These are phyloP conservation scores for Ursus arctos DNA, from an alignment of 2,113 vertebrate genomes.

Conservation along the genomic window DNA sequence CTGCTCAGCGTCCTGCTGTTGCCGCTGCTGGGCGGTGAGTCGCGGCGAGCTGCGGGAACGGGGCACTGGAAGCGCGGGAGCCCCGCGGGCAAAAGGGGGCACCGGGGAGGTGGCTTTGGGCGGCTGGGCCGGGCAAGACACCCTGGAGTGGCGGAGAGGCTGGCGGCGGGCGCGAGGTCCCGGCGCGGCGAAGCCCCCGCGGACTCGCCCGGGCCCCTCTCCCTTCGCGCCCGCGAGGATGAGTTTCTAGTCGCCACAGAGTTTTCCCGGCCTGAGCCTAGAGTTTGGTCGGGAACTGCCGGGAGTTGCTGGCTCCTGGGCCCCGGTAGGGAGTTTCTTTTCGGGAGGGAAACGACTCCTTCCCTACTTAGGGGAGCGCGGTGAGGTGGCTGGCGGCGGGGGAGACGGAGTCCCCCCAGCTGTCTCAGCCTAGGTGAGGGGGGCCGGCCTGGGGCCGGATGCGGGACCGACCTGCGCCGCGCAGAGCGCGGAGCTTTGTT, in stretches of 20 bases:
- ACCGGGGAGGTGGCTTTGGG: background rate
- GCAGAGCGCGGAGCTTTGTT: slow-evolving; percentile 73
- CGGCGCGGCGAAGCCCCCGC: background rate
- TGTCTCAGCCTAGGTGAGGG: slow-evolving; percentile 58
- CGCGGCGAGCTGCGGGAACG: background rate
- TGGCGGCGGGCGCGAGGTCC: background rate
- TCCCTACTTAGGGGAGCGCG: background rate
- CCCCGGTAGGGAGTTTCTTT: slow-evolving; percentile 52
- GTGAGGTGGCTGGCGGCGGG: background rate
- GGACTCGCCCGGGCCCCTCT: background rate
- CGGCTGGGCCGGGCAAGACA: background rate
- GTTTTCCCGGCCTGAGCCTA: slow-evolving; percentile 50
- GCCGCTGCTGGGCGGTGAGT: slow-evolving; percentile 79
- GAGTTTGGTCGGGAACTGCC: slow-evolving; percentile 58
- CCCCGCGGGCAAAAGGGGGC: background rate
- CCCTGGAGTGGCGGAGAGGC: background rate
- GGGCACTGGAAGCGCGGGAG: slow-evolving; percentile 28
- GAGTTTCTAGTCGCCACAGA: slow-evolving; percentile 51
- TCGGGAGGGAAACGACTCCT: background rate
- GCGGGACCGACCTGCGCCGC: slow-evolving; percentile 20
- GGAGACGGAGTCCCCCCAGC: background rate
- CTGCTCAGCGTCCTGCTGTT: slow-evolving; percentile 73
- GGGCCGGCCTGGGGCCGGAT: slow-evolving; percentile 12
- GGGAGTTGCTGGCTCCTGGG: slow-evolving; percentile 40
- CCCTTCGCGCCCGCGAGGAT: background rate